Evolutionary conservation across 2,113 vertebrate genomes (phyloP).

Genomic region (Montifringilla adamsi): DNA sequence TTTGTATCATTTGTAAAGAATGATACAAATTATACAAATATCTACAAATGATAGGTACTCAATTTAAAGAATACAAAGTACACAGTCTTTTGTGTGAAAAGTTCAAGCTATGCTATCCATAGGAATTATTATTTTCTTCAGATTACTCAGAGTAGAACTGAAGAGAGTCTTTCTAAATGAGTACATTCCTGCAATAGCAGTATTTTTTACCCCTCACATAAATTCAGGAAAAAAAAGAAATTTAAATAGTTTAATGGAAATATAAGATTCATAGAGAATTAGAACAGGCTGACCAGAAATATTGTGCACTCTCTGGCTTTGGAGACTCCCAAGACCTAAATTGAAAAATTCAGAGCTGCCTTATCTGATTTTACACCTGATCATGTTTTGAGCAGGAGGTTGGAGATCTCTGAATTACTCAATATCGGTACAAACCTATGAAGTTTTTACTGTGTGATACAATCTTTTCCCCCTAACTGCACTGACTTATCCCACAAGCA

Average conservation of each 20-base stretch:
- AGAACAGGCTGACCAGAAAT: neutral
- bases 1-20: no score
- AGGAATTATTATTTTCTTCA: neutral
- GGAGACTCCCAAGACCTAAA: neutral
- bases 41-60: neutral
- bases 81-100: neutral
- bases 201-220: neutral
- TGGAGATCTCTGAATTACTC: neutral
- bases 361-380: neutral
- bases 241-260: neutral
- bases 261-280: neutral
- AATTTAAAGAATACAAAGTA: neutral
- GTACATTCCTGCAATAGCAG: neutral
- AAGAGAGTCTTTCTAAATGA: neutral
- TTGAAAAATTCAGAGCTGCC: neutral
- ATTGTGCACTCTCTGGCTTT: neutral
- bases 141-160: neutral
- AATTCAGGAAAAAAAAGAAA: neutral
- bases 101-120: neutral
- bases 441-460: neutral
- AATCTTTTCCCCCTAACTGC: neutral
- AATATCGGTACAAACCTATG: neutral
- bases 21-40: no score
- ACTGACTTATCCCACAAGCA: rapidly evolving
- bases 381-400: neutral